phyloP scores from a whole-genome alignment of 2,113 vertebrate species.

The Prolemur simus region DNA sequence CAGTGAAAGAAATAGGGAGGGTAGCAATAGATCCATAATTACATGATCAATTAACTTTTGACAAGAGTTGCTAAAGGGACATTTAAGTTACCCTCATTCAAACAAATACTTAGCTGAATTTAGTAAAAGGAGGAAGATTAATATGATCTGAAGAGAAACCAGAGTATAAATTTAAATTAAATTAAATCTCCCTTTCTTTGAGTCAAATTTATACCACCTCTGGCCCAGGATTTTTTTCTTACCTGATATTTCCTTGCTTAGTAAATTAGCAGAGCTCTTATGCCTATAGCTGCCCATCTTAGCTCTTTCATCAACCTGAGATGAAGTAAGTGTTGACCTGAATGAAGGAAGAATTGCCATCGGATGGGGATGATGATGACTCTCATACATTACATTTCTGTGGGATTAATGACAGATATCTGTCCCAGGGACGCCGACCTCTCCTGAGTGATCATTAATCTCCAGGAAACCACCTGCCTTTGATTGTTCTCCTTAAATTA shows the following conservation, averaged over 20 bases:
- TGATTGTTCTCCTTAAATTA: constrained; percentile 67
- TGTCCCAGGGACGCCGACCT: background rate
- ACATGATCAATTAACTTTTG: background rate
- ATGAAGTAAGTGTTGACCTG: constrained; percentile 18
- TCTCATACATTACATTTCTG: background rate
- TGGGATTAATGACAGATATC: constrained; percentile 37
- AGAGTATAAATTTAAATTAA: too few relatives aligned
- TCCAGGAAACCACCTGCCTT: constrained; percentile 39
- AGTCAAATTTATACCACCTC: background rate
- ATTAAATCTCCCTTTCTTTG: background rate
- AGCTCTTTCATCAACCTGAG: background rate
- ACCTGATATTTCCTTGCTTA: background rate
- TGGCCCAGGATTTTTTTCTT: background rate
- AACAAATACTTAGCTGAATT: background rate
- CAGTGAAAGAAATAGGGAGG: background rate
- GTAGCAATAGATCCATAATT: background rate
- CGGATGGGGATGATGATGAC: constrained; percentile 45
- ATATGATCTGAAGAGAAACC: too few relatives aligned
- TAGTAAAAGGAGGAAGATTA: background rate
- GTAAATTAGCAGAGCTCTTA: background rate
- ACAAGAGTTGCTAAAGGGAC: background rate
- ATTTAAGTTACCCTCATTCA: background rate
- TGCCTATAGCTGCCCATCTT: background rate
- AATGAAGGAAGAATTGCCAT: constrained; percentile 24
- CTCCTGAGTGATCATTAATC: constrained; percentile 58